Base-by-base conservation (phyloP, 2,113 vertebrate genomes). In the Otocyon megalotis region DNA sequence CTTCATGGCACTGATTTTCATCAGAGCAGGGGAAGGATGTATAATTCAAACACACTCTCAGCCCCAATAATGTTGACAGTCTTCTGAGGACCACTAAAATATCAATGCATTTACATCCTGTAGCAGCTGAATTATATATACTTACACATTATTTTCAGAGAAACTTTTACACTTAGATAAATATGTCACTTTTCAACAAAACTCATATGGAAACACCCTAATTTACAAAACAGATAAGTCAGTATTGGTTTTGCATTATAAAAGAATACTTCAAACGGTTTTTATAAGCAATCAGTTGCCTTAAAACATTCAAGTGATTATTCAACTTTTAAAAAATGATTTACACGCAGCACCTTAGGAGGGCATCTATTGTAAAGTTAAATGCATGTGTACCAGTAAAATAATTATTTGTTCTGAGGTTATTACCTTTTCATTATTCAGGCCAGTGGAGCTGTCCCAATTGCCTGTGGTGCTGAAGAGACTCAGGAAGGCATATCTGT, bases 221-320 rank as follows among this genome's bases (percentile, higher is more conserved):
- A 89, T 97, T 97, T 97, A 88, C 43, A 96, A 96, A 95, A 89
- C 56, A 48, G 63, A 32, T 83, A 87, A 80, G 63, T 82, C 67
- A 58, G n/a, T 82, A 91, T 24, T 80, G 15, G 37, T 91, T 87
- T 95, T 92, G 50, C 65, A 96, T 96, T 82, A 96, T 69, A 95
- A 94, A 97, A 94, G 72, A 88, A 97, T 90, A 95, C 53, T 84
- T 97, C 95, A 96, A 97, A 97, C 53, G 24, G 4, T 85, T 96
- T 90, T 63, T 93, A 35, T 37, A 95, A 85, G 96, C 79, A 81
- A 37, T n/a, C 8, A 67, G 20, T 50, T 97, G 60, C 17, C 72
- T 54, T 94, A 48, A 94, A 90, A 96, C 83, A 96, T 87, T 95
- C 62, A 94, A 96, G 97, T 95, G 17, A 93, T 81, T 72, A 93